A percentile compares a stretch with the other conserved stretches of the same genome.
phyloP scores from a whole-genome alignment of 2,797 vertebrate species.

The Gymnodraco acuticeps region DNA sequence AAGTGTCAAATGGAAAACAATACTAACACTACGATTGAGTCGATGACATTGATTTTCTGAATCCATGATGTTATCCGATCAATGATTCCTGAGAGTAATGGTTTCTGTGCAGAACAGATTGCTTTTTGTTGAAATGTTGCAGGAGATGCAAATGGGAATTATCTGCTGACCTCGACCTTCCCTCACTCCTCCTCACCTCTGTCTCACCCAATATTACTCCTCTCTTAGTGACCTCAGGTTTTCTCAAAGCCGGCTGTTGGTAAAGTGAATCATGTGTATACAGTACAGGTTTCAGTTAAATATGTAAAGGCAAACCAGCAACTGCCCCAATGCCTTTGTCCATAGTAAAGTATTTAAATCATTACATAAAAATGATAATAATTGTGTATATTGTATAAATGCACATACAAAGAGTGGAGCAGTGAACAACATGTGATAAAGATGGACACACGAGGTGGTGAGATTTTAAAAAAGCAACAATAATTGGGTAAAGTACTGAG shows the following conservation, averaged over 20 bases:
- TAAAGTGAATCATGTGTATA: constrained; percentile 9
- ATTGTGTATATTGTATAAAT: background rate
- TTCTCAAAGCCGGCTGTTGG: background rate
- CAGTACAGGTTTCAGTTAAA: background rate
- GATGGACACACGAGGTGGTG: background rate
- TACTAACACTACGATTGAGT: constrained; percentile 8
- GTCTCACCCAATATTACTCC: background rate
- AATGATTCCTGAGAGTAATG: constrained; percentile 8
- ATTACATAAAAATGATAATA: background rate
- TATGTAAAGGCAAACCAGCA: constrained; percentile 19
- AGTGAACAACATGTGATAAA: background rate
- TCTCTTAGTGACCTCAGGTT: background rate
- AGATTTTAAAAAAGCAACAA: background rate
- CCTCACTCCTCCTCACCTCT: background rate
- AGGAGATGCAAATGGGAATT: constrained; percentile 6
- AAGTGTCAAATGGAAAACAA: background rate
- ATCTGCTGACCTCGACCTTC: background rate
- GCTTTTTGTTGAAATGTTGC: constrained; percentile 8
- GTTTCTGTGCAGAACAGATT: constrained; percentile 14
- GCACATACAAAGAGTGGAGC: background rate
- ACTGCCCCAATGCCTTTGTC: background rate
- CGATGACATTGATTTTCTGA: background rate
- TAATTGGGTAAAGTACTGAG: background rate
- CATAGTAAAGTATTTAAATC: background rate
- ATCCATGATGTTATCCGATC: background rate